Evolutionary conservation across 2,888 invertebrate genomes (phyloP).

Genomic region (Empis stercorea): DNA sequence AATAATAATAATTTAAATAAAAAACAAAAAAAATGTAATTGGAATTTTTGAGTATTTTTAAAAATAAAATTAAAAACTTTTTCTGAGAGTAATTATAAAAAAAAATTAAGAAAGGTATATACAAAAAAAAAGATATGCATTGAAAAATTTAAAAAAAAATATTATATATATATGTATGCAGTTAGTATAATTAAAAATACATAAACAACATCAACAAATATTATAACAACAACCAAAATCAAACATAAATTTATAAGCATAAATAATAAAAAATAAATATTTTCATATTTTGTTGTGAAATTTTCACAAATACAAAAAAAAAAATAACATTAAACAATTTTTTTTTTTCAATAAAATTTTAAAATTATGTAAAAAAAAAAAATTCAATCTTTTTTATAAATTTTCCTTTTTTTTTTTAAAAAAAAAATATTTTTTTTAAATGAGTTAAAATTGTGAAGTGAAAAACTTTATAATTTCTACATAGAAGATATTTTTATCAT

Average conservation of each 20-base stretch:
- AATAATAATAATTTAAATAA: too few relatives aligned
- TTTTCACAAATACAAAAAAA: constrained; percentile 1
- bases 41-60: too few relatives aligned
- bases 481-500: constrained; percentile 5
- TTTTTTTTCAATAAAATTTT: background rate
- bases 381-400: background rate
- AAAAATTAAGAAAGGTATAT: too few relatives aligned
- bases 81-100: too few relatives aligned
- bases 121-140: too few relatives aligned
- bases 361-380: background rate
- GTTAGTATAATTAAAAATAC: too few relatives aligned
- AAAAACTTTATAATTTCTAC: background rate
- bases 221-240: background rate
- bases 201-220: too few relatives aligned
- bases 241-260: background rate
- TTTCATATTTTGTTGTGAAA: constrained; percentile 8
- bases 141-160: too few relatives aligned
- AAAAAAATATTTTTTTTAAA: background rate
- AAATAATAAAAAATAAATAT: constrained; percentile 1
- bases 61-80: too few relatives aligned
- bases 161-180: too few relatives aligned
- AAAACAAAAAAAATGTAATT: too few relatives aligned
- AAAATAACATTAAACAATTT: background rate
- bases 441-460: too few relatives aligned
- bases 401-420: background rate